phyloP scores from a whole-genome alignment of 2,888 invertebrate species.

The Caenorhabditis drosophilae region DNA sequence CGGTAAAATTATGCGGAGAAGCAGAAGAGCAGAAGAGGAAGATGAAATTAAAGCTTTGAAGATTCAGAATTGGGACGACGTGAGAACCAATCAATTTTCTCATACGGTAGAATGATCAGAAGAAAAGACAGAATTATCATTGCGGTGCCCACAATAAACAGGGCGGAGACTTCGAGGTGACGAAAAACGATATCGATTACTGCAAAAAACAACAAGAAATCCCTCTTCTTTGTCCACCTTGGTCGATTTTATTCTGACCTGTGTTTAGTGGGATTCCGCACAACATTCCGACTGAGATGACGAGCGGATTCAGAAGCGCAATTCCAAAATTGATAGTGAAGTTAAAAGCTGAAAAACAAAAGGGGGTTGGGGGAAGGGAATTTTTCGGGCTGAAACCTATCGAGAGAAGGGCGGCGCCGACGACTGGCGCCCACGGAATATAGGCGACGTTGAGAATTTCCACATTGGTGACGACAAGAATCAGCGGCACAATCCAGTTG shows the following conservation, averaged over 20 bases:
- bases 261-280: conserved; percentile 92
- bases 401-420: conserved; percentile 76
- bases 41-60: too few species aligned
- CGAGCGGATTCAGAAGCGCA: conserved; percentile 89
- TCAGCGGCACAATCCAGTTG: conserved; percentile 74
- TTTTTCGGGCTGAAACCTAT: conserved; percentile 55
- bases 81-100: conserved; percentile 1
- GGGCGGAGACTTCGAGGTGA: conserved; percentile 18
- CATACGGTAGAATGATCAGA: conserved; percentile 47
- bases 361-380: neutral
- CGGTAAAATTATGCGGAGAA: too few species aligned
- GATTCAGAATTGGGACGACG: too few species aligned
- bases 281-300: conserved; percentile 90
- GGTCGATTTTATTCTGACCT: too few species aligned
- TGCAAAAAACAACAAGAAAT: conserved; percentile 16
- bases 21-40: too few species aligned
- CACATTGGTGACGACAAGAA: conserved; percentile 83
- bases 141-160: conserved; percentile 41
- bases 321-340: conserved; percentile 91
- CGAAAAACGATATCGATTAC: conserved; percentile 55
- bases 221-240: too few species aligned
- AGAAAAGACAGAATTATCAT: conserved; percentile 49
- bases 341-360: conserved; percentile 80
- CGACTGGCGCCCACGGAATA: conserved; percentile 86
- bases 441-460: conserved; percentile 83